These are phyloP conservation scores for Myocastor coypus DNA, from an alignment of 2,113 vertebrate genomes.

Conservation along the genomic window DNA sequence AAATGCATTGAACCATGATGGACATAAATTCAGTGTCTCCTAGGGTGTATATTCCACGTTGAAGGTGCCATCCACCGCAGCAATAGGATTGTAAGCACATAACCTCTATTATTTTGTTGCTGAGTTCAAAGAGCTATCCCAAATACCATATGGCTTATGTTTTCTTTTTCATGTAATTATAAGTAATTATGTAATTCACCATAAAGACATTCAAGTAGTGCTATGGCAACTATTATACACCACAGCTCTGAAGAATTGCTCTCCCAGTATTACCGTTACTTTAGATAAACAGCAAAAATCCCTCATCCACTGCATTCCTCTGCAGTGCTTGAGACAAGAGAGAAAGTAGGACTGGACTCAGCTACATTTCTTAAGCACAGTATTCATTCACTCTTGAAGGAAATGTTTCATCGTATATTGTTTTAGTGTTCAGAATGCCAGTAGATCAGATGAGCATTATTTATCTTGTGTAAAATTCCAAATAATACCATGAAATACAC, in stretches of 20 bases:
- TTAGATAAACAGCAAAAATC: too few relatives aligned
- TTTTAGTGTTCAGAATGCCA: background rate
- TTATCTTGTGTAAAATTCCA: background rate
- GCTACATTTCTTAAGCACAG: background rate
- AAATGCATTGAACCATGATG: background rate
- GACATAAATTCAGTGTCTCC: background rate
- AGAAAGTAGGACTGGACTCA: too few relatives aligned
- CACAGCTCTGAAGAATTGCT: too few relatives aligned
- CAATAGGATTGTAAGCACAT: background rate
- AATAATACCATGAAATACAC: background rate
- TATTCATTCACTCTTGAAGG: background rate
- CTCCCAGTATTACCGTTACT: too few relatives aligned
- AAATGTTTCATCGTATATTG: background rate
- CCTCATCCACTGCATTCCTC: too few relatives aligned
- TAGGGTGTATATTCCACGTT: background rate
- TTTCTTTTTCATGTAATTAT: background rate
- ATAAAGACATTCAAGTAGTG: too few relatives aligned
- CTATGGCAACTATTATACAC: too few relatives aligned
- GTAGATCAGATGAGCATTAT: background rate
- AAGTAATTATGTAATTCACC: too few relatives aligned
- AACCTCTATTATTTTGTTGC: background rate
- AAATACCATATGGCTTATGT: background rate
- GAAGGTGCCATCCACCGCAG: background rate
- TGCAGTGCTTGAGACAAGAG: too few relatives aligned
- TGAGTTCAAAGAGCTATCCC: background rate